Evolutionary conservation across 2,797 vertebrate species (phyloP).

Genomic region (Thamnophis elegans): DNA sequence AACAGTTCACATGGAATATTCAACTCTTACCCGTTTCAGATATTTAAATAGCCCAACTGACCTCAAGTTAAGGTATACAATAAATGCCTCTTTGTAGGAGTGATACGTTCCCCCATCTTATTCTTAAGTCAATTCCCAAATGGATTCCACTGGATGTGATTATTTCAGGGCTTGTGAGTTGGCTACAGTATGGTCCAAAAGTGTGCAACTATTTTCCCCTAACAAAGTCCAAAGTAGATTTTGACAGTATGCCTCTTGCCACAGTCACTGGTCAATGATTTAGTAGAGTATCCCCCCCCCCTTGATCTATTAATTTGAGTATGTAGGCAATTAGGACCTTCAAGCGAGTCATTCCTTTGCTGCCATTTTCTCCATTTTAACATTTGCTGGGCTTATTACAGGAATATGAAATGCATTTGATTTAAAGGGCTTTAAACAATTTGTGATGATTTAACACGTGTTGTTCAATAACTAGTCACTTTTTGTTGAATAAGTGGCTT

Average conservation of each 20-base stretch:
- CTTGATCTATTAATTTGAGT: neutral
- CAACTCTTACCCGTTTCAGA: neutral
- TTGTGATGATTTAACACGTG: neutral
- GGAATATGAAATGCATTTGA: neutral
- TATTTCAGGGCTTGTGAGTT: neutral
- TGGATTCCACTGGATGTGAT: neutral
- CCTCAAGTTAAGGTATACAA: neutral
- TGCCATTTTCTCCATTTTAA: neutral
- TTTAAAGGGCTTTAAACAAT: neutral
- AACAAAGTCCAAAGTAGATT: neutral
- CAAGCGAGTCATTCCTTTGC: neutral
- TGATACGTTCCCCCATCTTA: neutral
- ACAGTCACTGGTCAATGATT: neutral
- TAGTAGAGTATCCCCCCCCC: neutral
- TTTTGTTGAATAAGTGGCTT: neutral
- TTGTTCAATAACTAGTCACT: neutral
- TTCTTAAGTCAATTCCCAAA: neutral
- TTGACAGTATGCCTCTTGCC: neutral
- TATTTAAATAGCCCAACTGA: neutral
- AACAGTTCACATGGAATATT: neutral
- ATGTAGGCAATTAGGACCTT: neutral
- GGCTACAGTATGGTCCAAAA: neutral
- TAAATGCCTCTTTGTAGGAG: neutral
- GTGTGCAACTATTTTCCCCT: neutral
- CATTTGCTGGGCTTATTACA: neutral